A percentile compares a stretch with the other conserved stretches of the same genome.
Evolutionary conservation across 2,797 vertebrate genomes (phyloP).

Genomic region (Xerus rutilus): DNA sequence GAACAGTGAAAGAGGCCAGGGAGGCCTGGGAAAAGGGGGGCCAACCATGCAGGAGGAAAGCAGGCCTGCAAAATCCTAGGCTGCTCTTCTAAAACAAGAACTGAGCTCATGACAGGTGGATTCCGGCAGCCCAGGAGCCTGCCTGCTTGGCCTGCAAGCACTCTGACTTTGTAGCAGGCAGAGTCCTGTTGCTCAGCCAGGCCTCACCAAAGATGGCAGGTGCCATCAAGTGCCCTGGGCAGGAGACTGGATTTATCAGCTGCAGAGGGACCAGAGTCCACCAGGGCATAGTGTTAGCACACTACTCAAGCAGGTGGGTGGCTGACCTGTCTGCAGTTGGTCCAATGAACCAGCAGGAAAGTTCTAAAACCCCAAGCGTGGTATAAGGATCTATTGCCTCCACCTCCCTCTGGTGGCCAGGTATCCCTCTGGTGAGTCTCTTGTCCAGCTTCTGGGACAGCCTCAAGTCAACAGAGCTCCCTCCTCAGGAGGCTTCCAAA

Average conservation of each 20-base stretch:
- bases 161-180: not conserved
- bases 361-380: slow-evolving; percentile 28
- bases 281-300: not conserved
- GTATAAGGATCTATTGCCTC: slow-evolving; percentile 18
- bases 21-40: not conserved
- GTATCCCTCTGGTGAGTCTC: slow-evolving; percentile 25
- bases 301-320: not conserved
- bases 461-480: not conserved
- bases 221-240: not conserved
- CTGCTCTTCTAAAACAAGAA: not conserved
- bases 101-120: not conserved
- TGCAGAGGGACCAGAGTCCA: not conserved
- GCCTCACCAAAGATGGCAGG: not conserved
- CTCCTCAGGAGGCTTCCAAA: slow-evolving; percentile 25
- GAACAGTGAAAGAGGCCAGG: not conserved
- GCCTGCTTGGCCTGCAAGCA: not conserved
- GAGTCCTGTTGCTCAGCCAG: not conserved
- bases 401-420: not conserved
- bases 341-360: not conserved
- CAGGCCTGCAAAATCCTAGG: not conserved
- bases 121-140: not conserved
- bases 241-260: not conserved
- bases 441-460: slow-evolving; percentile 2
- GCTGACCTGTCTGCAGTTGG: not conserved
- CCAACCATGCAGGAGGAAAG: not conserved